A percentile compares a stretch with the other conserved stretches of the same genome.
Conservation (phyloP, 2,113 vertebrate species). For the Sciurus niger region DNA sequence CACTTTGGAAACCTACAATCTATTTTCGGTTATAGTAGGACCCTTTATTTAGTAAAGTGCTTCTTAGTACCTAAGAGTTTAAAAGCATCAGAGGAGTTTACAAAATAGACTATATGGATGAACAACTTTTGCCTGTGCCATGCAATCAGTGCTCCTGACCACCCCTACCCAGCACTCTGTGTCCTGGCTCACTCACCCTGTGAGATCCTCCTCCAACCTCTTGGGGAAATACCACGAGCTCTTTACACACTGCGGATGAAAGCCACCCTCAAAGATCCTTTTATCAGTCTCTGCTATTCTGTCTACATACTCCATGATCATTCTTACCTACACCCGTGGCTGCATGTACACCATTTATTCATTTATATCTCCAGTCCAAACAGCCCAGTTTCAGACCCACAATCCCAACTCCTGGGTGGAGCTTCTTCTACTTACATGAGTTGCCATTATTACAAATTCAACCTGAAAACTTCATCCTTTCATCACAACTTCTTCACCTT, state of each 20-base stretch:
- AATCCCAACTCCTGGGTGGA: neutral
- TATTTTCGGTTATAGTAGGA: neutral
- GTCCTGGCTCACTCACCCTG: neutral
- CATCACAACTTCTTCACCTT: neutral
- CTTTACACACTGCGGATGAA: neutral
- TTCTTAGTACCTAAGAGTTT: conserved; percentile 32
- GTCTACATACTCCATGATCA: neutral
- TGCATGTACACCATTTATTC: neutral
- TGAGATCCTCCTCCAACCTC: neutral
- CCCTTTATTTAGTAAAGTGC: conserved; percentile 37
- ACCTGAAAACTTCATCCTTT: neutral
- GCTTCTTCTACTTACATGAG: neutral
- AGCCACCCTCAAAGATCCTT: neutral
- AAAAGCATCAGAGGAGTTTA: neutral
- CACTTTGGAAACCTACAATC: conserved; percentile 9
- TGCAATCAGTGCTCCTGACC: neutral
- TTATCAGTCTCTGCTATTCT: neutral
- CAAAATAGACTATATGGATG: neutral
- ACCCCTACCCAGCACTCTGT: neutral
- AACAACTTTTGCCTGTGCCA: neutral
- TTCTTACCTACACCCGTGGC: neutral
- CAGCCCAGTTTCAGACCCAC: neutral
- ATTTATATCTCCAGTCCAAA: neutral
- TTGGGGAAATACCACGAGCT: neutral
- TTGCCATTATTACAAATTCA: neutral